Conservation (phyloP, 2,888 invertebrate genomes). For the Galerucella calmariensis region DNA sequence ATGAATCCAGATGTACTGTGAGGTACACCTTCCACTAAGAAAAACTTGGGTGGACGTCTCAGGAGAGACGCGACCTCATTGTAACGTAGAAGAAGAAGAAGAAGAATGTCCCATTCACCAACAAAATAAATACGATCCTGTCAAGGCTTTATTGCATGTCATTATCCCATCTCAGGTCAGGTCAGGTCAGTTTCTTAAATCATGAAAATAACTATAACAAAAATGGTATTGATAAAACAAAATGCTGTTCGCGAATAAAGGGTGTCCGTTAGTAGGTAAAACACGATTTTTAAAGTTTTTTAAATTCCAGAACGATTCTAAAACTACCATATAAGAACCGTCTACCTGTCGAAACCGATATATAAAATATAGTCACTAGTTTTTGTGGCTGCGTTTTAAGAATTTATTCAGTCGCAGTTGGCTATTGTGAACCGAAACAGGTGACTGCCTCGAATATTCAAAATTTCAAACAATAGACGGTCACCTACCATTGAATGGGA, state of each 20-base stretch:
- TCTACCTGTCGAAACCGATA: conserved; percentile 40
- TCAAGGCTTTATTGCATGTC: no score
- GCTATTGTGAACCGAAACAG: conserved; percentile 42
- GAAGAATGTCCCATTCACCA: no score
- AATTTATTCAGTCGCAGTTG: conserved; percentile 40
- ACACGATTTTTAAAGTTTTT: conserved; percentile 16
- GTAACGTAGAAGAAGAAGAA: no score
- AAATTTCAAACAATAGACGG: conserved; percentile 43
- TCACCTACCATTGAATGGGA: conserved; percentile 39
- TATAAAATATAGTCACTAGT: conserved; percentile 39
- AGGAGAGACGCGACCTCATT: no score
- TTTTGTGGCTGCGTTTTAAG: conserved; percentile 38
- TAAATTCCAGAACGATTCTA: conserved; percentile 21
- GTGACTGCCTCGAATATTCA: conserved; percentile 43
- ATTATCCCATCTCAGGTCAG: no score
- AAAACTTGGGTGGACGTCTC: no score
- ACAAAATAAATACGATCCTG: no score
- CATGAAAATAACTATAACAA: no score
- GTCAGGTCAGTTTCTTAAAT: no score
- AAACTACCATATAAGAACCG: conserved; percentile 27
- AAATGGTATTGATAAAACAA: neutral
- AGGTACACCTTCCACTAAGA: no score
- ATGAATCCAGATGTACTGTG: no score
- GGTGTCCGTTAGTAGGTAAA: conserved; percentile 6
- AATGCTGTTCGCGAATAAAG: neutral